Evolutionary conservation across 2,888 invertebrate genomes (phyloP).

Genomic region (Patella ulyssiponensis): DNA sequence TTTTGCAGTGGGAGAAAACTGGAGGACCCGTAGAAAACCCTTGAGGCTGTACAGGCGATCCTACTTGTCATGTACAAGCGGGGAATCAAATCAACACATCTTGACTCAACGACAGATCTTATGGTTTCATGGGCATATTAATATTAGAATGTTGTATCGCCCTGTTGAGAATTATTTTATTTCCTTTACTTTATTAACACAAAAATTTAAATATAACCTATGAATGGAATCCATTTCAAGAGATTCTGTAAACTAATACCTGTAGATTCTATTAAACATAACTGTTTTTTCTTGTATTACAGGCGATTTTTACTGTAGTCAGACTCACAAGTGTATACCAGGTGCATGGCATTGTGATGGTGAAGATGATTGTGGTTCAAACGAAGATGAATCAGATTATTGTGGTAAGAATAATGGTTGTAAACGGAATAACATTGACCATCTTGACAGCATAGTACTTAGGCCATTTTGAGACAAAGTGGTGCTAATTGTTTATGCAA

Average conservation of each 20-base stretch:
- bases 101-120: no score
- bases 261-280: no score
- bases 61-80: no score
- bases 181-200: neutral
- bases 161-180: no score
- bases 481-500: no score
- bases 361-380: conserved; percentile 78
- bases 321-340: conserved; percentile 78
- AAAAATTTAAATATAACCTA: neutral
- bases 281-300: conserved; percentile 15
- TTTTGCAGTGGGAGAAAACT: no score
- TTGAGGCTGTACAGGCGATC: no score
- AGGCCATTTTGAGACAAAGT: no score
- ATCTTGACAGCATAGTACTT: neutral
- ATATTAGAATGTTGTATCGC: no score
- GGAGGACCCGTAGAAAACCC: no score
- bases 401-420: conserved; percentile 77
- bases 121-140: no score
- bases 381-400: conserved; percentile 76
- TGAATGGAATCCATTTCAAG: neutral
- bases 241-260: neutral
- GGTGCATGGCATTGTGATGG: conserved; percentile 78
- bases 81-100: no score
- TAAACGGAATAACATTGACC: neutral
- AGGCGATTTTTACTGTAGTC: conserved; percentile 67